These are phyloP conservation scores for Setophaga coronata DNA, from an alignment of 2,113 vertebrate genomes.

Conservation along the genomic window DNA sequence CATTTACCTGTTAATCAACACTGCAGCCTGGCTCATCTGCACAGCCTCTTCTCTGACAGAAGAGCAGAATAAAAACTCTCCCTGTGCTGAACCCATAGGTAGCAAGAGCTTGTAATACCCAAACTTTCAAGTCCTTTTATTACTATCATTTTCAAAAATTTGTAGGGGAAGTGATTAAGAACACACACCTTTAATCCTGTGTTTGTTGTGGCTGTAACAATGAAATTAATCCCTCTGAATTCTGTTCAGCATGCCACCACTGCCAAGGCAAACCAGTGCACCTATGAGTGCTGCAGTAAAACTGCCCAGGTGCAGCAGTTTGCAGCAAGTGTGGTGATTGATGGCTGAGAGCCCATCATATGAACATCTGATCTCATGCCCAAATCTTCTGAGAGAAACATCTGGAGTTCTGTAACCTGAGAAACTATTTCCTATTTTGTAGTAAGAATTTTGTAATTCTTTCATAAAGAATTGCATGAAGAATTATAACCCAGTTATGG, in stretches of 20 bases:
- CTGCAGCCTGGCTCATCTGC: rapidly evolving
- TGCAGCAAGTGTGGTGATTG: background rate
- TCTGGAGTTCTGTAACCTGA: background rate
- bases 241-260: background rate
- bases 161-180: background rate
- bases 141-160: background rate
- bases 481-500: background rate
- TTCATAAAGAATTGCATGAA: background rate
- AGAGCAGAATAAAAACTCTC: background rate
- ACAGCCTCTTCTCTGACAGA: background rate
- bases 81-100: background rate
- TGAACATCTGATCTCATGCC: background rate
- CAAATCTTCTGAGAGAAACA: background rate
- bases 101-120: background rate
- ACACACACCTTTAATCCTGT: background rate
- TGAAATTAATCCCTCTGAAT: background rate
- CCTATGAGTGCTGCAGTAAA: background rate
- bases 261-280: background rate
- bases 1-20: background rate
- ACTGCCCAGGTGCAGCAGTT: background rate
- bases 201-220: background rate
- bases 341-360: rapidly evolving
- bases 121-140: background rate
- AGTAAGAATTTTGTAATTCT: background rate
- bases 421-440: background rate